A percentile compares a stretch with the other conserved stretches of the same genome.
These are phyloP conservation scores for Leucania comma DNA, from an alignment of 2,888 invertebrate species.

Conservation along the genomic window DNA sequence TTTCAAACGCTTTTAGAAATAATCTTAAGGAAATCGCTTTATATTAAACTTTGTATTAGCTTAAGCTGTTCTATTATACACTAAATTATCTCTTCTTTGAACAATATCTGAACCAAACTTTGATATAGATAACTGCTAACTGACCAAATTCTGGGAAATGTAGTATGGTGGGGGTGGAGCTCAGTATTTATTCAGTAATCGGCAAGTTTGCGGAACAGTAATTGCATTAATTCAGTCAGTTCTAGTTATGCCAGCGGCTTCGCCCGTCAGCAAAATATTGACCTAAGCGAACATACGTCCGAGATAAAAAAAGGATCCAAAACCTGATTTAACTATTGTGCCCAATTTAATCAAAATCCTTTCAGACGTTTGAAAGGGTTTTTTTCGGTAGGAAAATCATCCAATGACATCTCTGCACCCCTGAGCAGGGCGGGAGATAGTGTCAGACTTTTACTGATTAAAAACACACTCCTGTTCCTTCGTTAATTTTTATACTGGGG, in stretches of 20 bases:
- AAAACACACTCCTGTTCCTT: no score
- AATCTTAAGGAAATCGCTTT: conserved; percentile 19
- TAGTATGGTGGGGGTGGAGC: conserved; percentile 9
- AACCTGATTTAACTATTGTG: no score
- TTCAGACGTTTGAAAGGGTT: no score
- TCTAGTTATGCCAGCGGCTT: conserved; percentile 1
- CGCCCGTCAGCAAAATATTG: no score
- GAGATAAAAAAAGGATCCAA: not conserved
- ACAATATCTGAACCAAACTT: conserved; percentile 37
- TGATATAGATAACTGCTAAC: conserved; percentile 30
- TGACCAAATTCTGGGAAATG: conserved; percentile 41
- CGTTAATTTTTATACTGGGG: no score
- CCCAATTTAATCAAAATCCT: no score
- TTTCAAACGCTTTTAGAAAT: conserved; percentile 7
- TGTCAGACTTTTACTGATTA: no score
- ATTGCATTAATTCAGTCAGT: conserved; percentile 21
- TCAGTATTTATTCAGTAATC: conserved; percentile 40
- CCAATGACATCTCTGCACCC: no score
- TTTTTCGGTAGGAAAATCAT: no score
- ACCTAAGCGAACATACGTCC: no score
- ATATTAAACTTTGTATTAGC: conserved; percentile 15
- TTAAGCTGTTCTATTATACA: conserved; percentile 18
- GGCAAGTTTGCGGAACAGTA: conserved; percentile 35
- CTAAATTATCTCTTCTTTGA: conserved; percentile 31
- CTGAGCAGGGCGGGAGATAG: no score